These are phyloP conservation scores for Cariama cristata DNA, from an alignment of 2,113 vertebrate genomes.

Conservation along the genomic window DNA sequence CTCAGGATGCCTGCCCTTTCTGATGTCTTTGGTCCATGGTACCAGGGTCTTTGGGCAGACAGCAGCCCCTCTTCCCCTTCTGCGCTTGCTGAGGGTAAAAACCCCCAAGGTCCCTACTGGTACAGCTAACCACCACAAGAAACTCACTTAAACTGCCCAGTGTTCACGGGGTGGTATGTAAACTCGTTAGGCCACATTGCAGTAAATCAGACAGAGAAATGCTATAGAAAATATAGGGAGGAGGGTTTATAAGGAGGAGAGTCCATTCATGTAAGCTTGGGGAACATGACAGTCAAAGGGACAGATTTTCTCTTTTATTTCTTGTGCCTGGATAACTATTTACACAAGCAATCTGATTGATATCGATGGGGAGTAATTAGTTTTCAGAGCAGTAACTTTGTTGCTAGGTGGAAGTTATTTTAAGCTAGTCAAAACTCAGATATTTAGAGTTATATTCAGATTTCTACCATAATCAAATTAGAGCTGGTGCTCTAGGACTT, in stretches of 20 bases:
- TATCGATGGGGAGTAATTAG: background rate
- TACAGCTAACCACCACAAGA: background rate
- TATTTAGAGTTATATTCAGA: background rate
- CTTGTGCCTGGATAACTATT: background rate
- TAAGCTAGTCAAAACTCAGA: background rate
- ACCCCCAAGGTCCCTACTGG: rapidly evolving
- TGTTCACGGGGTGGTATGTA: background rate
- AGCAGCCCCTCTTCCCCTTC: background rate
- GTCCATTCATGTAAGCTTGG: background rate
- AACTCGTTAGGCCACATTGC: background rate
- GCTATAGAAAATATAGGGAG: background rate
- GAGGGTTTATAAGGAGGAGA: background rate
- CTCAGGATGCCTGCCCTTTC: background rate
- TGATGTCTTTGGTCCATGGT: background rate
- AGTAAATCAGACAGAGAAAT: background rate
- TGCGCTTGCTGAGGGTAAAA: background rate
- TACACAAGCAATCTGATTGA: background rate
- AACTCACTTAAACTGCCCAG: background rate
- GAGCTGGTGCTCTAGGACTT: background rate
- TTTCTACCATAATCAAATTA: background rate
- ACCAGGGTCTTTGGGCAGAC: background rate
- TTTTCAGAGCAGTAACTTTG: background rate
- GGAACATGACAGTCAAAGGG: background rate
- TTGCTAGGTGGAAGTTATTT: background rate
- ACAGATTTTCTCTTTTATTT: background rate